A percentile compares a stretch with the other conserved stretches of the same genome.
Conservation (phyloP, 1,140 invertebrate species). For the Coenobita brevimanus region DNA sequence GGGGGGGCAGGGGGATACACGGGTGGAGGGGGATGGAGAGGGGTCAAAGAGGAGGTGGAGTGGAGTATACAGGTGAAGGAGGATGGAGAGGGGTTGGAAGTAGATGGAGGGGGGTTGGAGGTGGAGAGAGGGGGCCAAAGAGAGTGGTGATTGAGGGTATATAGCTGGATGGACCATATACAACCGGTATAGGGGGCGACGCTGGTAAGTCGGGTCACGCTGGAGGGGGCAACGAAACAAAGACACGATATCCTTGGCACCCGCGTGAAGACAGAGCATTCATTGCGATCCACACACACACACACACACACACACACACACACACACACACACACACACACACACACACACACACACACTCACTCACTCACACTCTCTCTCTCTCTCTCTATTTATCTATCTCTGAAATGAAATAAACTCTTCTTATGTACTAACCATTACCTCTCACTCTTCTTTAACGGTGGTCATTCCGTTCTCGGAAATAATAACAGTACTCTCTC, state of each 20-base stretch:
- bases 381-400: background rate
- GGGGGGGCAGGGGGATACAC: background rate
- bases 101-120: no score
- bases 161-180: background rate
- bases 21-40: background rate
- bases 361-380: background rate
- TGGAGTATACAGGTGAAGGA: no score
- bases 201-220: conserved; percentile 45
- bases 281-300: background rate
- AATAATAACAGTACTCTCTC: no score
- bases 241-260: conserved; percentile 4
- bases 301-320: conserved; percentile 32
- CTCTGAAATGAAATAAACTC: no score
- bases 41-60: background rate
- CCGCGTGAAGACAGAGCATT: no score
- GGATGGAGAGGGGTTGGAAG: no score
- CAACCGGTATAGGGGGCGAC: conserved; percentile 34
- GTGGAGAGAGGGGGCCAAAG: no score
- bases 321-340: conserved; percentile 23
- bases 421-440: no score
- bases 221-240: conserved; percentile 2
- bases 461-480: no score
- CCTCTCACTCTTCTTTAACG: no score
- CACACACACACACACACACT: background rate
- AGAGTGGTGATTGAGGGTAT: background rate